Percentiles rank a stretch among this genome's conserved stretches.
Evolutionary conservation across 2,113 vertebrate species (phyloP).

Genomic region (Pleuronectes platessa): DNA sequence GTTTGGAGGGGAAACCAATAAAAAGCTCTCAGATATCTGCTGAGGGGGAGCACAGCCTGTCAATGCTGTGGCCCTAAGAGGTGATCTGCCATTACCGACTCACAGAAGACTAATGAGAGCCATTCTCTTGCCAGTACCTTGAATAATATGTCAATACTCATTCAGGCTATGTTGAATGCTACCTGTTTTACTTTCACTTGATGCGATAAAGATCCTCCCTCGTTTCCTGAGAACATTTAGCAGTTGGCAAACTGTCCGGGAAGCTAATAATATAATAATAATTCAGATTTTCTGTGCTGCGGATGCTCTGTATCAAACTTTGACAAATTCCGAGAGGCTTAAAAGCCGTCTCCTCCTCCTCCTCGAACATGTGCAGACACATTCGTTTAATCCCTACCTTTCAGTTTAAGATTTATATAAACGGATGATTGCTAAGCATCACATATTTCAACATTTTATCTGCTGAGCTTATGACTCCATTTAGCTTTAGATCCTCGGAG

Average conservation of each 20-base stretch:
- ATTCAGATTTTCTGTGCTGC: conserved; percentile 43
- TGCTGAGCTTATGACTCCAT: conserved; percentile 80
- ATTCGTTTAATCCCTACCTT: conserved; percentile 77
- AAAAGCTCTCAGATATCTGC: conserved; percentile 80
- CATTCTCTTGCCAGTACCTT: conserved; percentile 82
- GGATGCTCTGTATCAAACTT: conserved; percentile 41
- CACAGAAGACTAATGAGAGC: conserved; percentile 85
- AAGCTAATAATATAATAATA: conserved; percentile 48
- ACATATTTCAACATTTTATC: conserved; percentile 83
- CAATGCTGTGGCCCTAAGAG: conserved; percentile 83
- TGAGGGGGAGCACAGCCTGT: conserved; percentile 80
- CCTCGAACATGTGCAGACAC: conserved; percentile 65
- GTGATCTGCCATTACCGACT: conserved; percentile 82
- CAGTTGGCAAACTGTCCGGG: conserved; percentile 38
- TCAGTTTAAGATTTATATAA: conserved; percentile 78
- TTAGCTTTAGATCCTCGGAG: conserved; percentile 81
- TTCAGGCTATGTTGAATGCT: conserved; percentile 69
- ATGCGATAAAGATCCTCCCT: conserved; percentile 35
- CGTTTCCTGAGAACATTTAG: conserved; percentile 33
- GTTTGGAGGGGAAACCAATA: conserved; percentile 80
- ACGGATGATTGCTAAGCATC: conserved; percentile 78
- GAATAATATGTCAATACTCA: conserved; percentile 83
- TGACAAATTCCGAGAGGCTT: conserved; percentile 52
- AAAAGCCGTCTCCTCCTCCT: conserved; percentile 49
- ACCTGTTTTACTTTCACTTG: conserved; percentile 69